Evolutionary conservation across 2,888 invertebrate species (phyloP).

Genomic region (Sinotaia quadrata): DNA sequence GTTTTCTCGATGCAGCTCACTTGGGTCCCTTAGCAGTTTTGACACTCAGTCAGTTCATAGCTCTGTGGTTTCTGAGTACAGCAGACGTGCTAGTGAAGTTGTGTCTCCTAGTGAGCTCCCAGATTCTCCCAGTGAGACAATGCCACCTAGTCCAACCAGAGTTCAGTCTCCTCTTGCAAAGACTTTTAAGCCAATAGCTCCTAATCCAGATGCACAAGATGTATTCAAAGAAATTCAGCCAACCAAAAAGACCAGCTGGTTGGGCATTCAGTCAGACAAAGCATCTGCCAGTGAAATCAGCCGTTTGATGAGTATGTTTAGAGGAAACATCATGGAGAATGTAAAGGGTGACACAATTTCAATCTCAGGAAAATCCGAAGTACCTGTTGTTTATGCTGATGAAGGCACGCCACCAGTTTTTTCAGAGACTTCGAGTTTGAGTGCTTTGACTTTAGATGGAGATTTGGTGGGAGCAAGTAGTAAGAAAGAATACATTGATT

Average conservation of each 20-base stretch:
- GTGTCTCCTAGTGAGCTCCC: conserved; percentile 84
- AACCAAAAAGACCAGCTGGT: too few species aligned
- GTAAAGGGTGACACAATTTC: background rate
- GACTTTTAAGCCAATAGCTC: conserved; percentile 8
- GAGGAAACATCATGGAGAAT: background rate
- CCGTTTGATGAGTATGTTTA: background rate
- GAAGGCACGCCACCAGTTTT: conserved; percentile 88
- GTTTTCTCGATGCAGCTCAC: conserved; percentile 94
- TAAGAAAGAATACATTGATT: background rate
- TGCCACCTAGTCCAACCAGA: conserved; percentile 74
- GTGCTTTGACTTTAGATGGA: conserved; percentile 80
- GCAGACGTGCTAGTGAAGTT: conserved; percentile 84
- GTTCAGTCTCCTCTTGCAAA: conserved; percentile 25
- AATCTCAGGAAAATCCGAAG: conserved; percentile 27
- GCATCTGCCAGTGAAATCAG: background rate
- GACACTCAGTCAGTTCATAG: conserved; percentile 84
- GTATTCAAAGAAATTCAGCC: background rate
- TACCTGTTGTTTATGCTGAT: conserved; percentile 51
- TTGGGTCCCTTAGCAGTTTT: conserved; percentile 91
- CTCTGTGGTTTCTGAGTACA: conserved; percentile 70
- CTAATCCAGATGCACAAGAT: background rate
- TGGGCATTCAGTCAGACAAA: too few species aligned
- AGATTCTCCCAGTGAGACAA: conserved; percentile 91
- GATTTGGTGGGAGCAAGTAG: conserved; percentile 29
- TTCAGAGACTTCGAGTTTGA: conserved; percentile 85